Base-by-base conservation (phyloP, 1,140 invertebrate species). In the Triops cancriformis region DNA sequence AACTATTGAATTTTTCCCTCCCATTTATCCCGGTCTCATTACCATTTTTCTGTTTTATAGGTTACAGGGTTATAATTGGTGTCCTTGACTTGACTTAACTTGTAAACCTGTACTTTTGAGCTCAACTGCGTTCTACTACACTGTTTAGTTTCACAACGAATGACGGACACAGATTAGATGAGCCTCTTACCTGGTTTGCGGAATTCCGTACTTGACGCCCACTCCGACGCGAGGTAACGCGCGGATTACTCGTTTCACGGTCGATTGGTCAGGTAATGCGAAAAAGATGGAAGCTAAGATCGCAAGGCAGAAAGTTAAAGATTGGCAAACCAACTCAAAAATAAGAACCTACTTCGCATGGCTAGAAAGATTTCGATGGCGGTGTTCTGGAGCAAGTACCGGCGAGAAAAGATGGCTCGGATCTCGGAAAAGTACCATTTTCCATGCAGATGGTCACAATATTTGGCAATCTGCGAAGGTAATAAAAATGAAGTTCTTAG, bases 351-450 rank as follows among this genome's bases (percentile, higher is more conserved):
- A 98, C 96, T 99, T 89, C 98, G 90, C 85, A 96, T 98, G 26
- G 97, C 95, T 74, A 99, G 89, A 86, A 99, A 99, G 82, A 99
- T 97, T 87, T 99, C 98, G 82, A 99, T 91, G 73, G 96, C 96
- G 64, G 96, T 92, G 87, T 98, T 98, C 85, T 99, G 97, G 73
- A 99, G 89, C 14, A 99, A 88, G 84, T 98, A 98, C 43, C 96
- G 89, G 7, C 98, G 88, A 2, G 96, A 96, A 87, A 99, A 99
- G 81, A 99, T 98, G 43, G 98, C 98, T 23, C 98, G 90, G 74
- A 99, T 95, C 87, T 99, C 98, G 76, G 94, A 96, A 87, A 99
- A 99, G 87, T 98, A 97, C 97, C 97, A 99, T 88, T 98, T 97
- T 80, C 97, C 97, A 85, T 99, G 97, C 4, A 98, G 88, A 85